Percentiles rank a stretch among this genome's conserved stretches.
These are phyloP conservation scores for Stichopus chloronotus DNA, from an alignment of 35 echinoderm and acorn worm genomes.

Conservation along the genomic window DNA sequence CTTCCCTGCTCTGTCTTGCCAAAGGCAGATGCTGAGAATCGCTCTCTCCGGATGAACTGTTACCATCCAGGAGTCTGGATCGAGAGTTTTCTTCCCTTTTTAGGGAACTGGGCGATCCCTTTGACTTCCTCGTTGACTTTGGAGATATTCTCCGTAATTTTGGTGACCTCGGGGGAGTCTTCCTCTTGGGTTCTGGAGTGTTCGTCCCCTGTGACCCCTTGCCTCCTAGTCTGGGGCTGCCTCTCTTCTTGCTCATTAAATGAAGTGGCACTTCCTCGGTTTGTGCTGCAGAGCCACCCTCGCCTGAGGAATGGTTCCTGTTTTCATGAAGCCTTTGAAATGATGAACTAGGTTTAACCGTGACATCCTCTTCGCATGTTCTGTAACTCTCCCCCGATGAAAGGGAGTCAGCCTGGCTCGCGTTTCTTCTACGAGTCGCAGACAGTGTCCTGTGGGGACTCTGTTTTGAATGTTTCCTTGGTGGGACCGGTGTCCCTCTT, in stretches of 20 bases:
- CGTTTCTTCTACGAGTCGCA: background rate
- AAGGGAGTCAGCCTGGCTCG: constrained; percentile 43
- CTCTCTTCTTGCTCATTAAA: constrained; percentile 36
- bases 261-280: constrained; percentile 46
- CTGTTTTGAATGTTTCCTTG: constrained; percentile 50
- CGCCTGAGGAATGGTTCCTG: background rate
- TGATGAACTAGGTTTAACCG: constrained; percentile 46
- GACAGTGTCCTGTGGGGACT: constrained; percentile 32
- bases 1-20: background rate
- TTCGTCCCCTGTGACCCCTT: constrained; percentile 5
- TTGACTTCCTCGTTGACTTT: constrained; percentile 8
- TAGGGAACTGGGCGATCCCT: constrained; percentile 46
- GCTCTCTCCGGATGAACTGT: constrained; percentile 42
- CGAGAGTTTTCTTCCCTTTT: constrained; percentile 60
- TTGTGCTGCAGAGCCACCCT: background rate
- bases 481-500: constrained; percentile 54
- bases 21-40: constrained; percentile 30
- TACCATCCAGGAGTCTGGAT: constrained; percentile 41
- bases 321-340: constrained; percentile 46
- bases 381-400: constrained; percentile 49
- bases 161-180: constrained; percentile 20
- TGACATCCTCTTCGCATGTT: constrained; percentile 50
- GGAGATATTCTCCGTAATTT: constrained; percentile 41
- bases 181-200: constrained; percentile 14
- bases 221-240: constrained; percentile 4